Percentiles rank a stretch among this genome's conserved stretches.
Conservation (phyloP, 2,113 vertebrate species). For the Cheirogaleus medius region DNA sequence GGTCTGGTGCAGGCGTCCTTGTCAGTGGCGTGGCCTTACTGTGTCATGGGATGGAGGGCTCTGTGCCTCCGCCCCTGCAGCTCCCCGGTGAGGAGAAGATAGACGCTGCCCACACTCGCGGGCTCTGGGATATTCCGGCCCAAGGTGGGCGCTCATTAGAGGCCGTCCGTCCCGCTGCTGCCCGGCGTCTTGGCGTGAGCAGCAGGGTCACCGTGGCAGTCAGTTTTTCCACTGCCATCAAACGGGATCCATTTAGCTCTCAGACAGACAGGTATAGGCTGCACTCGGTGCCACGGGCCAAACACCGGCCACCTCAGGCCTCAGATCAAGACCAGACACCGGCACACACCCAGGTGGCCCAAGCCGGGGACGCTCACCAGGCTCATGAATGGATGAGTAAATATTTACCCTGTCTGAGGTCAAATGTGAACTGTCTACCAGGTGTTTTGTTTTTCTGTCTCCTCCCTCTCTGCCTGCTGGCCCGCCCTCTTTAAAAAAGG, state of each 20-base stretch:
- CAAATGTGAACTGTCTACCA: slow-evolving; percentile 56
- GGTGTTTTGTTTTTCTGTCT: slow-evolving; percentile 57
- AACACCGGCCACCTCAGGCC: background rate
- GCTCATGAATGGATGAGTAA: slow-evolving; percentile 69
- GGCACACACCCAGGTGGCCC: slow-evolving; percentile 64
- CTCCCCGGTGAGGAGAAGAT: background rate
- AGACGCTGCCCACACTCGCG: fast-evolving
- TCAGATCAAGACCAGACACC: slow-evolving; percentile 63
- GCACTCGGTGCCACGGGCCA: slow-evolving; percentile 36
- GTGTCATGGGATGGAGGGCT: background rate
- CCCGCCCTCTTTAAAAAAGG: slow-evolving; percentile 6
- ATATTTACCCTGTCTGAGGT: slow-evolving; percentile 79
- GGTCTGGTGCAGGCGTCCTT: background rate
- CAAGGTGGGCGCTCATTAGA: background rate
- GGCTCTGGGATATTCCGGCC: background rate
- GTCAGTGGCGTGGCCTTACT: background rate
- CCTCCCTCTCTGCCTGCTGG: slow-evolving; percentile 21
- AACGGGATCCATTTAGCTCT: slow-evolving; percentile 34
- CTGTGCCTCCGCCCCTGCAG: fast-evolving
- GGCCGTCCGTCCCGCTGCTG: background rate
- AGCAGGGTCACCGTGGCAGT: background rate
- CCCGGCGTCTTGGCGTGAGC: background rate
- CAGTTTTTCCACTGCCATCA: slow-evolving; percentile 31
- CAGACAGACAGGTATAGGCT: slow-evolving; percentile 58
- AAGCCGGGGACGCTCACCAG: slow-evolving; percentile 15